phyloP scores from a whole-genome alignment of 2,797 vertebrate species.

The Fringilla coelebs region DNA sequence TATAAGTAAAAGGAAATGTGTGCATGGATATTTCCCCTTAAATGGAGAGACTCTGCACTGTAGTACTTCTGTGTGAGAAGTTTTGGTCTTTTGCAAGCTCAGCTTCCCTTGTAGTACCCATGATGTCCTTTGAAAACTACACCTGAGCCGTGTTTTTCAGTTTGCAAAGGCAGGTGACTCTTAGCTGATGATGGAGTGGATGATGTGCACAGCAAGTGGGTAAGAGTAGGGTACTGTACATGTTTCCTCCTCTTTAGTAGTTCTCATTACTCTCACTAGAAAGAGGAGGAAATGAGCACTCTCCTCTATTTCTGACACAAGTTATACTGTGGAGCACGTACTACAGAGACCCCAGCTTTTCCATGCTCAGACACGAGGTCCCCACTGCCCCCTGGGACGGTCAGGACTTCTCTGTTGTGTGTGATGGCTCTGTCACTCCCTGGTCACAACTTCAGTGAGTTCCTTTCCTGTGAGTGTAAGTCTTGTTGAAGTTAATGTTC shows the following conservation, averaged over 20 bases:
- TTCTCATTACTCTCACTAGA: neutral
- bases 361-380: fast-evolving
- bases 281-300: neutral
- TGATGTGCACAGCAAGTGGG: neutral
- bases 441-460: neutral
- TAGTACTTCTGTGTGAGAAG: neutral
- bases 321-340: neutral
- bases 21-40: neutral
- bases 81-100: neutral
- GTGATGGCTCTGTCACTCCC: neutral
- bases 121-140: neutral
- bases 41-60: neutral
- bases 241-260: fast-evolving
- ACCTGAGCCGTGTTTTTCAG: neutral
- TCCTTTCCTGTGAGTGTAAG: neutral
- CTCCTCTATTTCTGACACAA: neutral
- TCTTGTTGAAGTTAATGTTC: neutral
- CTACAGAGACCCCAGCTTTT: neutral
- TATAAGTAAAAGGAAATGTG: neutral
- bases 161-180: neutral
- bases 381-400: neutral
- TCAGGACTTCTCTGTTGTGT: neutral
- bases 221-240: neutral
- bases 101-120: neutral
- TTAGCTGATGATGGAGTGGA: neutral